phyloP scores from a whole-genome alignment of 2,113 vertebrate genomes.

The Mesitornis unicolor region DNA sequence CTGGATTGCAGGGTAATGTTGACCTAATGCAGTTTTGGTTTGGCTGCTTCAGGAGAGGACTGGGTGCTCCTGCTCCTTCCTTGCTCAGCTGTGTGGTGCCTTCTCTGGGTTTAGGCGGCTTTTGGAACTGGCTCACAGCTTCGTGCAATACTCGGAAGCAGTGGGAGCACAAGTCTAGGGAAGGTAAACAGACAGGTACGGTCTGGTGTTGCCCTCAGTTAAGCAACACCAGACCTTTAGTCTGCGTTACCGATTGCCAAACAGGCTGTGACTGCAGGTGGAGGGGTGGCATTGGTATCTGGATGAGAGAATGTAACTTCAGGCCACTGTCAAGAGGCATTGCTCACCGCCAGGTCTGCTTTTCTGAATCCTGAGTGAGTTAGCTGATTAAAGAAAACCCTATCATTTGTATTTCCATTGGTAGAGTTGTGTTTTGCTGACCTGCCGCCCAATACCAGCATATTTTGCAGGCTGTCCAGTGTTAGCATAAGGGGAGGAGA shows the following conservation, averaged over 20 bases:
- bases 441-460: fast-evolving
- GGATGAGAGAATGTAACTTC: not conserved
- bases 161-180: not conserved
- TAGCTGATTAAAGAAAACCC: not conserved
- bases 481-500: not conserved
- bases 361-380: not conserved
- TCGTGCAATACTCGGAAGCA: not conserved
- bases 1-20: not conserved
- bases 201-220: not conserved
- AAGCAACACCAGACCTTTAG: not conserved
- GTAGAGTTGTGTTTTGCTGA: not conserved
- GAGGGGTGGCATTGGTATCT: not conserved
- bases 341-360: not conserved
- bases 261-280: not conserved
- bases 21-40: not conserved
- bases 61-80: not conserved
- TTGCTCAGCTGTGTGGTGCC: not conserved
- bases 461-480: not conserved
- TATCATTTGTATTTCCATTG: not conserved
- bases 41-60: not conserved
- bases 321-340: not conserved
- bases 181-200: not conserved
- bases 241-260: not conserved
- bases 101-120: not conserved
- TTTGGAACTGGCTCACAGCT: not conserved